Base-by-base conservation (phyloP, 2,113 vertebrate species). In the Heloderma charlesbogerti region DNA sequence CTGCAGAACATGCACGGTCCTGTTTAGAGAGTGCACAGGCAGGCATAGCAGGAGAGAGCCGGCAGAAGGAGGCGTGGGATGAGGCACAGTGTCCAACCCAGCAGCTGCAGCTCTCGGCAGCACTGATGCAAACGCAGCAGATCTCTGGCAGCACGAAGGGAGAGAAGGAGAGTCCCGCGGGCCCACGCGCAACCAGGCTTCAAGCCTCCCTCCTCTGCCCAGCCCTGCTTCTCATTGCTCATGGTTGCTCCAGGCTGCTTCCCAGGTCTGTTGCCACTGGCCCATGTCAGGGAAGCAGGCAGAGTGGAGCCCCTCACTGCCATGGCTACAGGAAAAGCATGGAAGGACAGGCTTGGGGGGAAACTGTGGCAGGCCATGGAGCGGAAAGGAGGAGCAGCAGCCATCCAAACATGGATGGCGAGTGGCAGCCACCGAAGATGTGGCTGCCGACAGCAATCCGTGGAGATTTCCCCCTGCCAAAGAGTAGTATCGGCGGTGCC, bases 371-470 rank as follows among this genome's bases (percentile, higher is more conserved):
- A 34, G 60, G 37, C 51, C 31, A 5, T 31, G n/a, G 20, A 51
- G 87, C 54, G 74, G 83, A 72, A 0, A 0, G 90, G 37, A 81
- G 8, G 0, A 0, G 72, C 37, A 0, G 72, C 37, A n/a, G 60
- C 16, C 5, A 4, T 34, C 69, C 6, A 37, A 45, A 2, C 69
- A 22, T 78, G 63, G 67, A 43, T 77, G 80, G 66, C 37, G 51
- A 40, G 2, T 27, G 0, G 60, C 85, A 87, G 88, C 43, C 34
- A 48, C 54, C n/a, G 25, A 12, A 10, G 25, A 25, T 8, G 27
- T 2, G 40, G 74, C 48, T 15, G 0, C 12, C 37, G 43, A 2
- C 48, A 37, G 60, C 16, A 82, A 31, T 10, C 45, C 12, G 7
- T 48, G 25, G 45, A 71, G n/a, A 54, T 16, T 27, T 10, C 5